These are phyloP conservation scores for Elaeidobius kamerunicus DNA, from an alignment of 2,888 invertebrate genomes.

Conservation along the genomic window DNA sequence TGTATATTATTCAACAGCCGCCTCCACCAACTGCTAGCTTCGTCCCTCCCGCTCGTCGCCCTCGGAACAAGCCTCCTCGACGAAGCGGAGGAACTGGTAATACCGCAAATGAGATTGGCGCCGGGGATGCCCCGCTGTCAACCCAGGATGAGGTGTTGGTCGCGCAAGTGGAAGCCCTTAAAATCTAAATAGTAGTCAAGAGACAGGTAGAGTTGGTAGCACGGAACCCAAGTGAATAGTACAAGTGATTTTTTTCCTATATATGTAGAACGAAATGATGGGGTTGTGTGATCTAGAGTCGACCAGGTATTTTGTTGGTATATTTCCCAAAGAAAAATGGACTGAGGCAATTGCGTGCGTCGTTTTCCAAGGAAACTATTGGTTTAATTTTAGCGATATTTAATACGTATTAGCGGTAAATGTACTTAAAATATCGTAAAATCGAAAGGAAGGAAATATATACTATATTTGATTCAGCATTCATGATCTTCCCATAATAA, in stretches of 20 bases:
- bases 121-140: constrained; percentile 48
- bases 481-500: too few species aligned
- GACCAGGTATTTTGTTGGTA: background rate
- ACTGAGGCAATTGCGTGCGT: too few species aligned
- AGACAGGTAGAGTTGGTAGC: constrained; percentile 30
- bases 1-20: constrained; percentile 25
- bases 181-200: too few species aligned
- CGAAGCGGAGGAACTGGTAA: constrained; percentile 20
- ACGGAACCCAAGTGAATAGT: constrained; percentile 10
- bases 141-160: constrained; percentile 40
- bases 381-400: background rate
- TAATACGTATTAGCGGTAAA: background rate
- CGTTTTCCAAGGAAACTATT: background rate
- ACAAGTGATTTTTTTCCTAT: constrained; percentile 22
- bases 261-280: background rate
- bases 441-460: background rate
- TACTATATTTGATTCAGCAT: background rate
- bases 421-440: background rate
- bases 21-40: constrained; percentile 27
- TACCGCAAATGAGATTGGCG: constrained; percentile 44
- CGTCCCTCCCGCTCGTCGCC: constrained; percentile 29
- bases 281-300: constrained; percentile 6
- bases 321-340: too few species aligned
- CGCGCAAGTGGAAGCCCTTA: constrained; percentile 47
- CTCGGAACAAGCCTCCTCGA: constrained; percentile 26